Evolutionary conservation across 1,140 invertebrate genomes (phyloP), one percentile per base, ranked within the genome.

Genomic region (Hypsibius dujardini): DNA sequence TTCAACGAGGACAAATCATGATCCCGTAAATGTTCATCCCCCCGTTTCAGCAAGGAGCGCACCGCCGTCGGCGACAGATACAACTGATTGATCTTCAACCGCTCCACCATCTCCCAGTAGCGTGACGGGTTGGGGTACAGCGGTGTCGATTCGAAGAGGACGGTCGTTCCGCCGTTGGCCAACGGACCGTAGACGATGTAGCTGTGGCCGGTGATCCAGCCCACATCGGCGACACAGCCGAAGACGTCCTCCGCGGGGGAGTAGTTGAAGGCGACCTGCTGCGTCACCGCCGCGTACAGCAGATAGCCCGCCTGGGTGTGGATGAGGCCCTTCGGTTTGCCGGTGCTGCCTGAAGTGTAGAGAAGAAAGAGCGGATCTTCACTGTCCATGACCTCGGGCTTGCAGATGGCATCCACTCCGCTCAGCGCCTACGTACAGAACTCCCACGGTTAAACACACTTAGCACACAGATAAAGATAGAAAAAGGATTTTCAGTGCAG

Each of bases 21-120:
- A 78, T 86, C 89, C 69, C 83, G 84, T 0, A 90, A 87, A 46
- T 85, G 83, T 59, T 84, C 84, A 73, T 92, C 87, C 0, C 88
- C 89, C 75, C 87, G 90, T 71, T 80, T 81, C 47, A 84, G 75
- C 3, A 84, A 76, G 56, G 82, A 75, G 59, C 83, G 77, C 2
- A 84, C 75, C 0, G 84, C 81, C 14, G 84, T 85, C 1, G 84
- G 84, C 40, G 84, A 81, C 59, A 80, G 74, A 75, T 84, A 85
- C 46, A 85, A 79, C 73, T 84, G 82, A 46, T 80, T 81, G 7
- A 84, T 73, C 72, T 82, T 79, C 40, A 83, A 76, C 70, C 82
- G 75, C 72, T 84, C 75, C 12, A 82, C 79, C 71, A 79, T 81
- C 75, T 83, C 80, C 84, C 84, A 84, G 75, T 84, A 85, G 69